phyloP scores from a whole-genome alignment of 2,888 invertebrate species.

The Entomobrya proxima region DNA sequence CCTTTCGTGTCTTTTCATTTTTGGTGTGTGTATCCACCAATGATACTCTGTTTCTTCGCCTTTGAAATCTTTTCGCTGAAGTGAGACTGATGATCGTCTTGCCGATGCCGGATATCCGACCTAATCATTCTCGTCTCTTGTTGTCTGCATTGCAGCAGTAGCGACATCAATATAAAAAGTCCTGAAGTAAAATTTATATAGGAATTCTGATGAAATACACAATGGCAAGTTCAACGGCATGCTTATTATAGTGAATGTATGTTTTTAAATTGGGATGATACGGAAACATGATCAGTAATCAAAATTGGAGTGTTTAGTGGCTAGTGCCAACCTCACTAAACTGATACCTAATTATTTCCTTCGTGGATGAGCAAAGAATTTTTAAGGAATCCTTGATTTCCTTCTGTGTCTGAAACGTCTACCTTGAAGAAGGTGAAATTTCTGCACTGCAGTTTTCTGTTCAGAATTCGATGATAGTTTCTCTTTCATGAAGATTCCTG shows the following conservation, averaged over 20 bases:
- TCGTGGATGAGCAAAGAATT: too few species aligned
- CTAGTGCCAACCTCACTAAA: too few species aligned
- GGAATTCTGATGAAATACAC: neutral
- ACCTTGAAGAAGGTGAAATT: too few species aligned
- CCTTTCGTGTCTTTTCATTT: slow-evolving; percentile 6
- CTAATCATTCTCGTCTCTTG: neutral
- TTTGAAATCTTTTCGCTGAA: neutral
- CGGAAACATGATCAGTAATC: neutral
- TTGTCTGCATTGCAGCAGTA: neutral
- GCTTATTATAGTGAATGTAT: neutral
- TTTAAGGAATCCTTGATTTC: too few species aligned
- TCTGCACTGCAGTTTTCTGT: too few species aligned
- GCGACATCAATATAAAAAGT: neutral
- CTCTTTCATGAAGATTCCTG: too few species aligned
- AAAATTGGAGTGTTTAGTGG: neutral
- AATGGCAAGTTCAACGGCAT: neutral
- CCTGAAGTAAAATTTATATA: neutral
- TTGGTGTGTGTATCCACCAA: neutral
- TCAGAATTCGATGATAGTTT: too few species aligned
- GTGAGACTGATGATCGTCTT: neutral
- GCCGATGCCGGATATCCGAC: neutral
- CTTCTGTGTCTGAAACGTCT: too few species aligned
- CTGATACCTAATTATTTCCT: too few species aligned
- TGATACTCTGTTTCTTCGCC: neutral
- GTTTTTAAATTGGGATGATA: neutral